Evolutionary conservation across 2,113 vertebrate genomes (phyloP), one percentile per base, ranked within the genome.

Genomic region (Myocastor coypus): DNA sequence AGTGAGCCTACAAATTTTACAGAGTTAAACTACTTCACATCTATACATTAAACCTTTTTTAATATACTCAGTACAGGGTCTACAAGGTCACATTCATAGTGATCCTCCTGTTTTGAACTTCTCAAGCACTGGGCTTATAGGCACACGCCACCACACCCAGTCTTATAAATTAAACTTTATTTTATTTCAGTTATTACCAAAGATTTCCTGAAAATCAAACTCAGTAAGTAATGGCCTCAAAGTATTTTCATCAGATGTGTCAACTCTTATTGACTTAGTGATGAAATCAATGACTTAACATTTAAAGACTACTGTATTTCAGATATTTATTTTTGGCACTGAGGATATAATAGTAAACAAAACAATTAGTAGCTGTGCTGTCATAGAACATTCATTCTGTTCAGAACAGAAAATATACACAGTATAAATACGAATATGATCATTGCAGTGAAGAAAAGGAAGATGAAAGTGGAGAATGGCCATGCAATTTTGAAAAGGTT

Each of bases 351-450:
- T 14, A 89, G 24, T 42, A 34, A 92, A 20, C 20, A 83, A 95
- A 96, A 84, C n/a, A 96, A 42, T 69, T 59, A 89, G 89, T 89
- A 42, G n/a, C 40, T 90, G 26, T 89, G n/a, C 11, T 86, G 86
- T 91, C 50, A 55, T 42, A 12, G 26, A 83, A 83, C 14, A 63
- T 55, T 93, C 30, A 61, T 40, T 86, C 42, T 96, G 86, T 89
- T 93, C 91, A 73, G 26, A 59, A 82, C 16, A 66, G 20, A 89
- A 34, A 95, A 93, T 52, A 95, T 46, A 87, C 78, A 83, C 26
- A 87, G 26, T 46, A 6, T 83, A 91, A 95, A 89, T 66, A 92
- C 8, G 14, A 92, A 83, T 55, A 11, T 81, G 30, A 3, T 73
- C 94, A 84, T 3, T 71, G 84, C 30, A 40, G 83, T 16, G 19